These are phyloP conservation scores for Phaetusa simplex DNA, from an alignment of 2,113 vertebrate species.

Conservation along the genomic window DNA sequence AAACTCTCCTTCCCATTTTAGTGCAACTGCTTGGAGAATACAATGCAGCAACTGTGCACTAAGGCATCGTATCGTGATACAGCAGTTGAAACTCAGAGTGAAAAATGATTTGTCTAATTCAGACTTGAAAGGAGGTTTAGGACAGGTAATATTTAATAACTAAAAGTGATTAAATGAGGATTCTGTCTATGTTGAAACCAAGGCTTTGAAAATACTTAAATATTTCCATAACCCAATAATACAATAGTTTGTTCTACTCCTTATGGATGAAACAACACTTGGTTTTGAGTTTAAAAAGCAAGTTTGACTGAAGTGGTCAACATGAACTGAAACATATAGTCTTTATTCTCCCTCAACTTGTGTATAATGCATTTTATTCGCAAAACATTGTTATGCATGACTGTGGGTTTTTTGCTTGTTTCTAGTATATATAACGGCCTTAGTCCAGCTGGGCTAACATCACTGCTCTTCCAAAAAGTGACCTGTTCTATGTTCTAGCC, in stretches of 20 bases:
- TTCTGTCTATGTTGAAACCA: background rate
- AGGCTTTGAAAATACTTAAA: background rate
- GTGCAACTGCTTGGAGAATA: background rate
- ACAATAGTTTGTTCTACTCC: background rate
- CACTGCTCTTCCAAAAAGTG: background rate
- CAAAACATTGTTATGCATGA: background rate
- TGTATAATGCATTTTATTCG: background rate
- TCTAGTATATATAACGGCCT: background rate
- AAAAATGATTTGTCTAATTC: background rate
- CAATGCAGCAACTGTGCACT: background rate
- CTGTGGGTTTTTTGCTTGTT: fast-evolving
- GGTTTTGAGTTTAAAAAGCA: background rate
- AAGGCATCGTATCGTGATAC: background rate
- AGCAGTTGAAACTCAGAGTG: background rate
- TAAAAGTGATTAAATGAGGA: background rate
- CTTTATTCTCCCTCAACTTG: background rate
- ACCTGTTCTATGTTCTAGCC: background rate
- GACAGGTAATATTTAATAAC: background rate
- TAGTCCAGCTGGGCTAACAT: background rate
- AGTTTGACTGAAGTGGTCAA: background rate
- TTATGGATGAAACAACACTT: background rate
- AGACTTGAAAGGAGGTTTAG: background rate
- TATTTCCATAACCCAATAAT: background rate
- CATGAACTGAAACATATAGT: background rate
- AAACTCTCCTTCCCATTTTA: background rate